A percentile compares a stretch with the other conserved stretches of the same genome.
These are phyloP conservation scores for Operophtera brumata DNA, from an alignment of 2,888 invertebrate genomes.

Conservation along the genomic window DNA sequence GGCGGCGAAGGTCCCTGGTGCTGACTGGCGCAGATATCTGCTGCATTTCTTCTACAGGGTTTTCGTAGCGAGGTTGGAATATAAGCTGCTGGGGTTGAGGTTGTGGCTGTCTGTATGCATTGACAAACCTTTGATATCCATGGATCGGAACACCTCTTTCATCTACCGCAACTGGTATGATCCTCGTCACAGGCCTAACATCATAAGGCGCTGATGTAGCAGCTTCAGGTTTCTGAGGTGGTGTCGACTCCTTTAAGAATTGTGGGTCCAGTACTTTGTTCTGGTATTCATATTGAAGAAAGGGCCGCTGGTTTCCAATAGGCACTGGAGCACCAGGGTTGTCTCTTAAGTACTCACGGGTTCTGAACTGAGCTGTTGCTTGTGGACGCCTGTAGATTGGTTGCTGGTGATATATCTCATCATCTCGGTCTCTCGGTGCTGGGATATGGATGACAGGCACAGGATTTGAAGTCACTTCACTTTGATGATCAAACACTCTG, in stretches of 20 bases:
- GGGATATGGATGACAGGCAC: slow-evolving; percentile 80
- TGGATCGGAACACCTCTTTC: slow-evolving; percentile 70
- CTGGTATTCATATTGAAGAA: slow-evolving; percentile 73
- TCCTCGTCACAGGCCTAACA: slow-evolving; percentile 62
- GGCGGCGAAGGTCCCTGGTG: slow-evolving; percentile 84
- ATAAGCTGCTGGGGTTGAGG: slow-evolving; percentile 28
- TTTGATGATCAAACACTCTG: slow-evolving; percentile 71
- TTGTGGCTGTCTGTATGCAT: slow-evolving; percentile 56
- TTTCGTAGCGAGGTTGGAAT: slow-evolving; percentile 64
- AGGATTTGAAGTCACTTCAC: slow-evolving; percentile 75
- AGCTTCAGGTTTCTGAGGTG: slow-evolving; percentile 58
- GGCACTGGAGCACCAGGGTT: slow-evolving; percentile 74
- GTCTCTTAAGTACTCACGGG: slow-evolving; percentile 73
- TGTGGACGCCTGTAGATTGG: slow-evolving; percentile 63
- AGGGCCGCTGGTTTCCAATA: slow-evolving; percentile 76
- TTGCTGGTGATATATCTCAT: slow-evolving; percentile 65
- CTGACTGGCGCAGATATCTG: slow-evolving; percentile 85
- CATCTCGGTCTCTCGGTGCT: slow-evolving; percentile 60
- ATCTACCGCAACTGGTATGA: slow-evolving; percentile 72
- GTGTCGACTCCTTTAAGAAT: slow-evolving; percentile 56
- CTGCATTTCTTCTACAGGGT: slow-evolving; percentile 78
- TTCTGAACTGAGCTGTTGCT: slow-evolving; percentile 66
- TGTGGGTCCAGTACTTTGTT: slow-evolving; percentile 74
- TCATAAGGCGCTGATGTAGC: slow-evolving; percentile 63
- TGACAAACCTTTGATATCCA: slow-evolving; percentile 67